Conservation (phyloP, 2,113 vertebrate species). For the Garra rufa region DNA sequence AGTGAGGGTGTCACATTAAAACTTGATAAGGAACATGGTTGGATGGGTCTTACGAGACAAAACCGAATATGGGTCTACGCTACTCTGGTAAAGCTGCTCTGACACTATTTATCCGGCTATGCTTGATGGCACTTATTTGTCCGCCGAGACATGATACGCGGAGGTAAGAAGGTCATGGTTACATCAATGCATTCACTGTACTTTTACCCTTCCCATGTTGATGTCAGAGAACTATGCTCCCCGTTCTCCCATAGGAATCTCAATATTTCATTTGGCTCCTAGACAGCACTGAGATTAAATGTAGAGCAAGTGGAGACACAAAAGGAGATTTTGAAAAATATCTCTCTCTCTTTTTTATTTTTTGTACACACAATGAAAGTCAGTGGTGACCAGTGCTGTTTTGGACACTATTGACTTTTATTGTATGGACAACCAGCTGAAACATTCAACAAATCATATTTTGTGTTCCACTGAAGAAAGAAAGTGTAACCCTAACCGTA, state of each 20-base stretch:
- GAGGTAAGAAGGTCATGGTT: slow-evolving; percentile 39
- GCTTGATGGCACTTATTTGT: slow-evolving; percentile 31
- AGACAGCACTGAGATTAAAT: slow-evolving; percentile 21
- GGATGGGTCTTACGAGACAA: slow-evolving; percentile 31
- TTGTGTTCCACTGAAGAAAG: not conserved
- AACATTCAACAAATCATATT: not conserved
- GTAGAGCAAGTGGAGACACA: not conserved
- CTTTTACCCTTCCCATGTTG: slow-evolving; percentile 11
- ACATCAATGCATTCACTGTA: slow-evolving; percentile 32
- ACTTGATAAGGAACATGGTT: slow-evolving; percentile 36
- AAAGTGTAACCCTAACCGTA: too few species aligned
- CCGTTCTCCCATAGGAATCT: slow-evolving; percentile 3
- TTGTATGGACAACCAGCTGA: not conserved
- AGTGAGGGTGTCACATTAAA: slow-evolving; percentile 52
- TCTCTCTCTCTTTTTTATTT: not conserved
- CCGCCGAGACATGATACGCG: slow-evolving; percentile 35
- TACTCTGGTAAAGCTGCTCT: slow-evolving; percentile 34
- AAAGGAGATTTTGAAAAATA: slow-evolving; percentile 14
- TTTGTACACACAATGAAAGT: not conserved
- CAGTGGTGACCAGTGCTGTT: not conserved
- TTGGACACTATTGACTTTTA: not conserved
- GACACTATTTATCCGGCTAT: slow-evolving; percentile 47
- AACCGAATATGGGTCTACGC: slow-evolving; percentile 10
- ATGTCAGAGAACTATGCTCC: slow-evolving; percentile 26
- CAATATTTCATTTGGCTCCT: slow-evolving; percentile 29